Evolutionary conservation across 2,888 invertebrate genomes (phyloP).

Genomic region (Octonoba sinensis): DNA sequence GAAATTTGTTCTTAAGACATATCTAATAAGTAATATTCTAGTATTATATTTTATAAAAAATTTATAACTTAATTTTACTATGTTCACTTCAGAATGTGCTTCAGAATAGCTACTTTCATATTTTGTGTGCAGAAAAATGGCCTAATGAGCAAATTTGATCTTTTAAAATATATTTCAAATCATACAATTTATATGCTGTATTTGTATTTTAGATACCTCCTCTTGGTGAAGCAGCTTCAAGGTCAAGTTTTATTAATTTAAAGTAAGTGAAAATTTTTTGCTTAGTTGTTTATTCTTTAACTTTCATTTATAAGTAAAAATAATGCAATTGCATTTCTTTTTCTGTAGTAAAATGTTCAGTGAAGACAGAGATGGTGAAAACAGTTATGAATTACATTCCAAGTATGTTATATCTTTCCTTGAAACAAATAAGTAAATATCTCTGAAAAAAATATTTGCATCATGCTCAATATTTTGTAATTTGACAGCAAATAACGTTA

Average conservation of each 20-base stretch:
- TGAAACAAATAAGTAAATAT: too few relatives aligned
- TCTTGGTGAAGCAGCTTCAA: conserved; percentile 56
- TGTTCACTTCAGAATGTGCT: too few relatives aligned
- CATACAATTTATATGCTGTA: background rate
- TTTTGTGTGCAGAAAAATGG: too few relatives aligned
- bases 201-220: conserved; percentile 41
- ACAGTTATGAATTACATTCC: conserved; percentile 58
- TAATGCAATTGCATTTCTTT: conserved; percentile 1
- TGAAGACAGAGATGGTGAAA: conserved; percentile 76
- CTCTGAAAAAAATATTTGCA: too few relatives aligned
- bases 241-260: conserved; percentile 57
- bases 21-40: too few relatives aligned
- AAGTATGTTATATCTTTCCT: conserved; percentile 52
- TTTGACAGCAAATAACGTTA: too few relatives aligned
- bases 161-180: background rate
- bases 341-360: conserved; percentile 78
- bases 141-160: too few relatives aligned
- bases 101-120: too few relatives aligned
- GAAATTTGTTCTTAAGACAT: too few relatives aligned
- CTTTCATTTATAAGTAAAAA: background rate
- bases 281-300: background rate
- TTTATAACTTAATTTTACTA: too few relatives aligned
- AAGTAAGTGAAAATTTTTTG: conserved; percentile 31
- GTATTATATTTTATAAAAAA: too few relatives aligned
- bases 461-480: too few relatives aligned